These are phyloP conservation scores for Alectura lathami DNA, from an alignment of 2,113 vertebrate species.

Conservation along the genomic window DNA sequence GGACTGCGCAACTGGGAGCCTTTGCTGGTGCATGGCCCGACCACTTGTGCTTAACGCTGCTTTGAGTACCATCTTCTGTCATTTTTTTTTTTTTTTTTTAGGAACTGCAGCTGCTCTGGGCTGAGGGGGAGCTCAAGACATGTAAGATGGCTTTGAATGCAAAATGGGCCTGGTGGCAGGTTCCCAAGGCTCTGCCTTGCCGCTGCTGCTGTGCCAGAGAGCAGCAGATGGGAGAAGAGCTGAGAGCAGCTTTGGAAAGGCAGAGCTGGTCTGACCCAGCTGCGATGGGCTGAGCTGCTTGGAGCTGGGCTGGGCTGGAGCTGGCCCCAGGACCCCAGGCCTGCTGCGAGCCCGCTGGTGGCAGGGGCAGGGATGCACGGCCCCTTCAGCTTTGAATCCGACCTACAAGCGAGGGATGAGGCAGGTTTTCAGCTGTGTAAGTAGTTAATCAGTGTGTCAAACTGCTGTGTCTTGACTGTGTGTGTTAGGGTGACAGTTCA, in stretches of 20 bases:
- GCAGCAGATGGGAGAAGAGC: constrained; percentile 20
- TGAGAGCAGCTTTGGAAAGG: background rate
- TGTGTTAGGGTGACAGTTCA: background rate
- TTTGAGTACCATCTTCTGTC: background rate
- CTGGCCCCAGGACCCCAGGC: background rate
- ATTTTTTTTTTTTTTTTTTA: background rate
- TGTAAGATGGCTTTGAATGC: background rate
- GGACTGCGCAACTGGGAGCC: background rate
- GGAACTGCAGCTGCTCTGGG: constrained; percentile 2
- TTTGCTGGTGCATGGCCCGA: background rate
- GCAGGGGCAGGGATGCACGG: background rate
- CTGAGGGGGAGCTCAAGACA: background rate
- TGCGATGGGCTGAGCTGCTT: background rate
- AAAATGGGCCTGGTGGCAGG: background rate
- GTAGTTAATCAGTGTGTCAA: background rate
- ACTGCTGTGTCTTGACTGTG: background rate
- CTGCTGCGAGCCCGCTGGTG: background rate
- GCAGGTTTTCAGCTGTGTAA: background rate
- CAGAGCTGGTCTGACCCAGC: background rate
- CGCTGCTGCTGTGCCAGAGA: constrained; percentile 1
- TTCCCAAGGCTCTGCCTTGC: background rate
- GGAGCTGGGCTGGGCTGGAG: background rate
- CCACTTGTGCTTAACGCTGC: background rate
- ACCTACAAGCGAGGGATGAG: background rate
- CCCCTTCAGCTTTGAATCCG: background rate